phyloP scores from a whole-genome alignment of 2,113 vertebrate genomes.

The Ammospiza nelsoni region DNA sequence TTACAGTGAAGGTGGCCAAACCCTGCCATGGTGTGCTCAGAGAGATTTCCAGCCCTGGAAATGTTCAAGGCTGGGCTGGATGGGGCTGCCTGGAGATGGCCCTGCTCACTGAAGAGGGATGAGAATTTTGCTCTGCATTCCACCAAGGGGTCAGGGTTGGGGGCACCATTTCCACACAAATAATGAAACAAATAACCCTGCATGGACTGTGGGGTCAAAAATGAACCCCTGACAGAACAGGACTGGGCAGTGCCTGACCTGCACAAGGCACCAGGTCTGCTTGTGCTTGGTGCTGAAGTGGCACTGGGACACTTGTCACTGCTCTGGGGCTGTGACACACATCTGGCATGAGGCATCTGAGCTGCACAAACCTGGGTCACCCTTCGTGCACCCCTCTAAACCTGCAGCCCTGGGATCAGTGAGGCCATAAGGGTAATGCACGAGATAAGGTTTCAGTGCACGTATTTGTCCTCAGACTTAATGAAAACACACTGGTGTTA shows the following conservation, averaged over 20 bases:
- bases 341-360: background rate
- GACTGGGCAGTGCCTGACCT: background rate
- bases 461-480: background rate
- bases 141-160: background rate
- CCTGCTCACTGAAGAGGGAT: background rate
- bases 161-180: background rate
- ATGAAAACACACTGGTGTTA: constrained; percentile 41
- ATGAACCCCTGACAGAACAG: background rate
- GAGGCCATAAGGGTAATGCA: background rate
- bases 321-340: accelerated
- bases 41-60: background rate
- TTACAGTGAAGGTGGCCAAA: background rate
- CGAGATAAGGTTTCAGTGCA: constrained; percentile 15
- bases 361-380: background rate
- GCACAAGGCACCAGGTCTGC: accelerated
- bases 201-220: accelerated
- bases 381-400: accelerated
- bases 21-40: too few species aligned
- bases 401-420: background rate
- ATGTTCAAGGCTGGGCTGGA: background rate
- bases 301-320: background rate
- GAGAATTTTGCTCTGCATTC: background rate
- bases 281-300: accelerated
- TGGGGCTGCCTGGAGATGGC: background rate
- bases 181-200: background rate